Percentiles rank a stretch among this genome's conserved stretches.
These are phyloP conservation scores for Sternotherus odoratus DNA, from an alignment of 2,797 vertebrate genomes.

Conservation along the genomic window DNA sequence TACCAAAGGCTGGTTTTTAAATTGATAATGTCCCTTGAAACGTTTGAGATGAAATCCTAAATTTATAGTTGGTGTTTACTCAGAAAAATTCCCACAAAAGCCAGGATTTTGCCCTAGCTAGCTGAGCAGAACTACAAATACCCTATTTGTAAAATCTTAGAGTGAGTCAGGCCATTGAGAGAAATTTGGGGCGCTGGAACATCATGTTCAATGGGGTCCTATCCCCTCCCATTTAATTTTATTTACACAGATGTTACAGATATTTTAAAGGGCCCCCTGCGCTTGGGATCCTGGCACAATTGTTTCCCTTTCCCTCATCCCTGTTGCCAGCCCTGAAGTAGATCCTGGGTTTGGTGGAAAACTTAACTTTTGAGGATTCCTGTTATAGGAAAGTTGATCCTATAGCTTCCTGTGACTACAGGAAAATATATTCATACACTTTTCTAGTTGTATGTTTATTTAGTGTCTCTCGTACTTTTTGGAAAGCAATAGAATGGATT, in stretches of 20 bases:
- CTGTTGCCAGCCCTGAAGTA: too few relatives aligned
- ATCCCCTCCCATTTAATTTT: too few relatives aligned
- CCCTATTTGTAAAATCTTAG: neutral
- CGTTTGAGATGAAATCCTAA: neutral
- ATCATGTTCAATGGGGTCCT: too few relatives aligned
- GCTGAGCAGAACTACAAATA: neutral
- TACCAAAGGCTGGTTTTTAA: neutral
- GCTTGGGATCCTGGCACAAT: too few relatives aligned
- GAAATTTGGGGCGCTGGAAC: too few relatives aligned
- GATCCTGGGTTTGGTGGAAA: neutral
- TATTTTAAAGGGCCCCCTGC: too few relatives aligned
- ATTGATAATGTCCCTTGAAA: neutral
- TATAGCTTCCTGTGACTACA: neutral
- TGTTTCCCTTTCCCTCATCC: too few relatives aligned
- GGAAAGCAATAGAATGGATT: neutral
- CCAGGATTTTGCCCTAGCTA: neutral
- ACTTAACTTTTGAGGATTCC: neutral
- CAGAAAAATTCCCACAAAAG: neutral
- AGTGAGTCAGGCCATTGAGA: too few relatives aligned
- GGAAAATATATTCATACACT: neutral
- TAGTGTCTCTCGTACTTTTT: constrained; percentile 23
- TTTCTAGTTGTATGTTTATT: neutral
- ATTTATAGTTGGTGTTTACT: neutral
- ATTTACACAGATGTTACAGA: too few relatives aligned
- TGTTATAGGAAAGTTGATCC: neutral